Base-by-base conservation (phyloP, 2,888 invertebrate species). In the Eumacrocentrus americanus region DNA sequence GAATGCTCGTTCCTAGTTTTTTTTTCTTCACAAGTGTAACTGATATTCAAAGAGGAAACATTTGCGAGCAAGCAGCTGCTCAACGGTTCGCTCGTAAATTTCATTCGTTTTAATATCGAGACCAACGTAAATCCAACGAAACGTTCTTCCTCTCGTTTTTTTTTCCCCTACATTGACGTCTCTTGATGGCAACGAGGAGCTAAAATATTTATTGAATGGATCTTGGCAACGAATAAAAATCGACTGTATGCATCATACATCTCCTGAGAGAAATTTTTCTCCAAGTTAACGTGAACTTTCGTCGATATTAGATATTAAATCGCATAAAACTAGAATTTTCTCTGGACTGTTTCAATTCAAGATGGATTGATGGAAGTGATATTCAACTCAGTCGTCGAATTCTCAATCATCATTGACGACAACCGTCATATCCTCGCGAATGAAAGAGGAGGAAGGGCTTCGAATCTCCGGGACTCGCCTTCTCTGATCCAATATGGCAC, bases 51-150 rank as follows among this genome's bases (percentile, higher is more conserved):
- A 34, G 22, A 35, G 34, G 25, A 44, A 20, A 25, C 42, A 22
- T 20, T 54, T 54, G 6, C 4, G 25, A 11, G 2, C 11, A 54
- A 54, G 44, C 44, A 54, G 54, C 54, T 54, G 54, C 25, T 29
- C 12, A 18, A 12, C 14, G 14, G 38, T 20, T 44, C 50, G 50
- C 59, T 68, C 72, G 70, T 72, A 74, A 72, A 73, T 74, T 71
- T 67, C 70, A 70, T 69, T 70, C 67, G 67, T 72, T 74, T 74
- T 74, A 74, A 74, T 74, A 75, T 72, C 68, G 68, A 61, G 34
- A 64, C 58, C 48, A 29, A 60, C 65, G 64, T 72, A 74, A 75
- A 74, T 73, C 66, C 55, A 29, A 63, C 38, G 61, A 57, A 69
- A 65, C 40, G 44, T 47, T 42, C 12, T 51, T 51, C 37, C 48